Conservation (phyloP, 2,113 vertebrate genomes). For the Mobula hypostoma region DNA sequence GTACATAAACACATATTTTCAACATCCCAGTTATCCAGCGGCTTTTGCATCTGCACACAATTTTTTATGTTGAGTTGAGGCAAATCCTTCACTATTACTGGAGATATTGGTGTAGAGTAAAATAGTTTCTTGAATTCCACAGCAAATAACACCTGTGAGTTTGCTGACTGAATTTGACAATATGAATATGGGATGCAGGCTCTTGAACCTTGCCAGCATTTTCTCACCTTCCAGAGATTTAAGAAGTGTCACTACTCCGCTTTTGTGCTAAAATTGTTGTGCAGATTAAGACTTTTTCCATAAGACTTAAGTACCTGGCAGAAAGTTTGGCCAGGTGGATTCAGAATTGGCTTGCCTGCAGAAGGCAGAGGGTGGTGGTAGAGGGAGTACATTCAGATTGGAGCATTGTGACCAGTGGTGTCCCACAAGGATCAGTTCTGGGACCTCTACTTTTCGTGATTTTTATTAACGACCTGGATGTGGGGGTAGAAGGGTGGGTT, state of each 20-base stretch:
- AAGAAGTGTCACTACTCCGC: not conserved
- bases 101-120: not conserved
- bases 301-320: not conserved
- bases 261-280: not conserved
- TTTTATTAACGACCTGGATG: no score
- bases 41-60: not conserved
- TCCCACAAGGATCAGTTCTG: no score
- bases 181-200: not conserved
- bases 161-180: not conserved
- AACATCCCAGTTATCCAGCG: not conserved
- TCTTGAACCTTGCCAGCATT: not conserved
- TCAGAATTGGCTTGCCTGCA: no score
- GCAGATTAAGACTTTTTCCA: not conserved
- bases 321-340: not conserved
- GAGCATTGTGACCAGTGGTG: no score
- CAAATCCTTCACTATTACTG: not conserved
- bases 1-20: not conserved
- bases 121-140: not conserved
- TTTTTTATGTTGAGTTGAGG: not conserved
- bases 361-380: no score
- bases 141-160: not conserved
- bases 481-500: no score
- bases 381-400: no score
- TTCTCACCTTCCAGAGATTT: not conserved
- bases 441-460: no score